Evolutionary conservation across 1,140 invertebrate species (phyloP).

Genomic region (Bombus cullumanus): DNA sequence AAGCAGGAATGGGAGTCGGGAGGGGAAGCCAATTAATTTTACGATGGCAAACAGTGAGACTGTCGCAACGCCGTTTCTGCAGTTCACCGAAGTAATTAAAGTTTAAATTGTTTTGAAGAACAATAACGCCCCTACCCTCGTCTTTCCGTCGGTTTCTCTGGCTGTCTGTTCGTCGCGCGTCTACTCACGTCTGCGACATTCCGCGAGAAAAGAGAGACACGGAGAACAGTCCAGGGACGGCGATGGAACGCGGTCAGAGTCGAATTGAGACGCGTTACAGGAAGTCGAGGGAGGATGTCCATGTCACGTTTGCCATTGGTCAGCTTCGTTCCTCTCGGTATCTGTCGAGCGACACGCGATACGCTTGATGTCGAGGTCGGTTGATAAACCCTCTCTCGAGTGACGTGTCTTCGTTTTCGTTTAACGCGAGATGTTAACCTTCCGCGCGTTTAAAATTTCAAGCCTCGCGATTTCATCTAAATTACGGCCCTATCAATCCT

Average conservation of each 20-base stretch:
- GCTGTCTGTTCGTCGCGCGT: slow-evolving; percentile 39
- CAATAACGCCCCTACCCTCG: slow-evolving; percentile 66
- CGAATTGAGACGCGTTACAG: slow-evolving; percentile 48
- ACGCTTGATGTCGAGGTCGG: slow-evolving; percentile 1
- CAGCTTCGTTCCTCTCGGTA: not conserved
- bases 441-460: not conserved
- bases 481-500: not conserved
- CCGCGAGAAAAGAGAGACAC: not conserved
- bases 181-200: slow-evolving; percentile 27
- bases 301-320: slow-evolving; percentile 3
- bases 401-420: not conserved
- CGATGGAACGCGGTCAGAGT: slow-evolving; percentile 29
- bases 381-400: not conserved
- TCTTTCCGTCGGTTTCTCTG: slow-evolving; percentile 25
- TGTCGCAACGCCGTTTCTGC: slow-evolving; percentile 76
- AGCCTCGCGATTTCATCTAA: not conserved
- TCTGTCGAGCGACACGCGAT: slow-evolving; percentile 20
- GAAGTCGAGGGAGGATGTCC: slow-evolving; percentile 44
- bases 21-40: slow-evolving; percentile 75
- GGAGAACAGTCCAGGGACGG: not conserved
- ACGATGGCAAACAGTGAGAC: slow-evolving; percentile 76
- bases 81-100: slow-evolving; percentile 77
- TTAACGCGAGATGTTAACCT: not conserved
- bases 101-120: slow-evolving; percentile 78
- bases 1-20: slow-evolving; percentile 51